Evolutionary conservation across 2,797 vertebrate species (phyloP).

Genomic region (Anableps anableps): DNA sequence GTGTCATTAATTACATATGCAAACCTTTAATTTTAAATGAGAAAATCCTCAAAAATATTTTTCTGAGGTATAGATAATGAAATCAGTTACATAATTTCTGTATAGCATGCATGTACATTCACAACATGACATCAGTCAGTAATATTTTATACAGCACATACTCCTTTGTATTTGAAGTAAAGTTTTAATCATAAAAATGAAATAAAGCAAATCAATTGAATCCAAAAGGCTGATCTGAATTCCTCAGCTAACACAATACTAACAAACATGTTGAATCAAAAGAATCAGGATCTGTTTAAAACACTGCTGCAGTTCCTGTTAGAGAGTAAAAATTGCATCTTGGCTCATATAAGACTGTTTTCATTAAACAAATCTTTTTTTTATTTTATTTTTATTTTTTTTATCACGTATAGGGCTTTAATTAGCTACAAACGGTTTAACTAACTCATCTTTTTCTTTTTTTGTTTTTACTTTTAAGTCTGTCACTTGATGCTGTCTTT

Average conservation of each 20-base stretch:
- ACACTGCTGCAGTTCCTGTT: constrained; percentile 9
- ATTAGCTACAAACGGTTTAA: neutral
- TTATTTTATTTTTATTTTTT: neutral
- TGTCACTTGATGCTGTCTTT: constrained; percentile 22
- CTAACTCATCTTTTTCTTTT: constrained; percentile 4
- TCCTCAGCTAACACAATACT: constrained; percentile 75
- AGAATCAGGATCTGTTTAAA: constrained; percentile 11
- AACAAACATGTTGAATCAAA: constrained; percentile 47
- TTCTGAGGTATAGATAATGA: neutral
- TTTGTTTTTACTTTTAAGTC: constrained; percentile 7
- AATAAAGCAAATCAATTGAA: constrained; percentile 76
- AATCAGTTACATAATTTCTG: constrained; percentile 39
- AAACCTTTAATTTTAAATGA: constrained; percentile 1
- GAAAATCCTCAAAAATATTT: constrained; percentile 7
- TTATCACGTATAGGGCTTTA: neutral
- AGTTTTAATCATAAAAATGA: constrained; percentile 55
- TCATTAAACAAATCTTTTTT: constrained; percentile 24
- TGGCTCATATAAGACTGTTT: constrained; percentile 8
- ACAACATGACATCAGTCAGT: constrained; percentile 14
- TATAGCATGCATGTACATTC: constrained; percentile 53
- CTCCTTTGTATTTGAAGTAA: constrained; percentile 63
- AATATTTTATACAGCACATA: constrained; percentile 55
- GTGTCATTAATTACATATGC: constrained; percentile 24
- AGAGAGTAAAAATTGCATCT: neutral
- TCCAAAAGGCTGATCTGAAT: constrained; percentile 76